Conservation (phyloP, 2,797 vertebrate genomes). For the Hemibagrus guttatus region DNA sequence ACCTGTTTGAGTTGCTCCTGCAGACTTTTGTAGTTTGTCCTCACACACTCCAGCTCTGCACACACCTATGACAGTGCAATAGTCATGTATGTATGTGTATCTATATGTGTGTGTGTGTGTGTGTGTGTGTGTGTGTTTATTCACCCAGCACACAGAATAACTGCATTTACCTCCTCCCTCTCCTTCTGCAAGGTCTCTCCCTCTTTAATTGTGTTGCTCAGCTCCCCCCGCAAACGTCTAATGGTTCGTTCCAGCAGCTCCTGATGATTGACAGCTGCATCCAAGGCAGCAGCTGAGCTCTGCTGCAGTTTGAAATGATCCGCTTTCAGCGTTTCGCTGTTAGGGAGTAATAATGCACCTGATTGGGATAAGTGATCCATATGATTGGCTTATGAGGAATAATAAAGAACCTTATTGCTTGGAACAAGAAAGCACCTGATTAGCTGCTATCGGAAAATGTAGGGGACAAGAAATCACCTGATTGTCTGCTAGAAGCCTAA, state of each 20-base stretch:
- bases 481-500: background rate
- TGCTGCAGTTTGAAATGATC: constrained; percentile 66
- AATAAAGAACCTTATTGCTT: background rate
- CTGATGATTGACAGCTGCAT: constrained; percentile 59
- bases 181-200: constrained; percentile 60
- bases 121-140: background rate
- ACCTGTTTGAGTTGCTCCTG: constrained; percentile 13
- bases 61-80: background rate
- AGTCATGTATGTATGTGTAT: background rate
- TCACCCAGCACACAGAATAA: background rate
- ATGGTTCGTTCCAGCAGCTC: constrained; percentile 66
- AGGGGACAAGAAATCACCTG: background rate
- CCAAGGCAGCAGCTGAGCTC: constrained; percentile 57
- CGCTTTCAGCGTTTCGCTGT: constrained; percentile 64
- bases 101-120: background rate
- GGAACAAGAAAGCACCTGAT: background rate
- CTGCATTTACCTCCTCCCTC: constrained; percentile 57
- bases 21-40: background rate
- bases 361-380: background rate
- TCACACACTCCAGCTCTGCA: constrained; percentile 1
- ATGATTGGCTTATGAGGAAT: background rate
- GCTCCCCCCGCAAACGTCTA: constrained; percentile 61
- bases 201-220: constrained; percentile 59
- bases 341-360: constrained; percentile 4
- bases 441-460: background rate